Evolutionary conservation across 2,113 vertebrate genomes (phyloP), one percentile per base, ranked within the genome.

Genomic region (Rhinogobius similis): DNA sequence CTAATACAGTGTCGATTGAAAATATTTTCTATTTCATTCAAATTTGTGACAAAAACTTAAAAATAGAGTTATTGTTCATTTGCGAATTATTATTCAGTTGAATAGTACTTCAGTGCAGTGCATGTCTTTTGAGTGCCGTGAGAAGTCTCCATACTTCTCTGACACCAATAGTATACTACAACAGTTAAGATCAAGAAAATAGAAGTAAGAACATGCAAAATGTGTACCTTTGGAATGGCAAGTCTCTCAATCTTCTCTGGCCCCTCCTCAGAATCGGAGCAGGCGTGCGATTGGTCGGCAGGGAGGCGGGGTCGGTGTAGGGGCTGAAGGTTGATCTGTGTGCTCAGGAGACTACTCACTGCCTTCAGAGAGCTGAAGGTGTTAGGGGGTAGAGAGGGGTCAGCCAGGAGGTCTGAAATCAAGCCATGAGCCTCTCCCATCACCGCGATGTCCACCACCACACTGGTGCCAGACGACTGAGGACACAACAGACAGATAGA

Each of bases 381-480:
- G 0, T 96, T 97, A 0, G 96, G 93, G 2, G 98, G 96, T 79
- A 99, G 90, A 0, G 95, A 96, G 2, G 97, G 94, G 75, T 99
- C 98, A 0, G 97, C 96, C 80, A 99, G 90, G 38, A 99, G 95
- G 84, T 99, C 97, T 0, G 96, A 96, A 71, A 99, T 98, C 83
- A 99, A 92, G 21, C 98, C 98, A 0, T 98, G 97, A 1, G 98
- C 98, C 77, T 99, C 98, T 1, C 97, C 98, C 98, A 99, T 99
- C 86, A 98, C 96, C 0, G 96, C 94, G 0, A 99, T 96, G 67
- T 99, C 98, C 91, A 99, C 97, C 0, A 93, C 94, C 76, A 99
- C 95, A 26, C 95, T 97, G 87, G 96, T 98, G 73, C 97, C 96
- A 65, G 96, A 96, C 9, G 93, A 95, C 98, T 99, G 66, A n/a